phyloP scores from a whole-genome alignment of 2,113 vertebrate genomes.

The Fukomys damarensis region DNA sequence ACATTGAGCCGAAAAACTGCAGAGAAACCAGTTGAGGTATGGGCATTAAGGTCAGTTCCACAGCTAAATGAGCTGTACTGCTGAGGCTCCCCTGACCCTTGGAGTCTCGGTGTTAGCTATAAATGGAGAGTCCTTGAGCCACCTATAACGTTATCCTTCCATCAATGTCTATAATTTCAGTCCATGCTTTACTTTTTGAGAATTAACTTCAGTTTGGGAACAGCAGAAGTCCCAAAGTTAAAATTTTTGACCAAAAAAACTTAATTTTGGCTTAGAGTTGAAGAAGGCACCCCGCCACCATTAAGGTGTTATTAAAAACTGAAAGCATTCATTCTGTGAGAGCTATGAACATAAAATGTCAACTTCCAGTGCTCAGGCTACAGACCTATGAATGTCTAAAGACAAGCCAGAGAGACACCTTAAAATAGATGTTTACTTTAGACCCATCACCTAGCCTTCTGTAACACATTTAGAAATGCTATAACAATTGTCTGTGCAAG shows the following conservation, averaged over 20 bases:
- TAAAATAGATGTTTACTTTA: not conserved
- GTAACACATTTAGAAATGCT: not conserved
- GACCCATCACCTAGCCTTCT: not conserved
- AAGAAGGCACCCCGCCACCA: not conserved
- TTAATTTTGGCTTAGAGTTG: not conserved
- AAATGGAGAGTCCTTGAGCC: not conserved
- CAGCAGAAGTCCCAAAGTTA: not conserved
- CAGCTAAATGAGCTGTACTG: too few relatives aligned
- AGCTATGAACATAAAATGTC: not conserved
- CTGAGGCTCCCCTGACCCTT: not conserved
- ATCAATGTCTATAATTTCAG: not conserved
- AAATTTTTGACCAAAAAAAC: not conserved
- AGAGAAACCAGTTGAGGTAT: not conserved
- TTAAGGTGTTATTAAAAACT: not conserved
- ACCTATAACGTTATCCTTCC: not conserved
- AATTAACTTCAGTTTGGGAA: constrained; percentile 11
- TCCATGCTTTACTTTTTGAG: constrained; percentile 9
- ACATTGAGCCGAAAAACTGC: not conserved
- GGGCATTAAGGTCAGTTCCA: not conserved
- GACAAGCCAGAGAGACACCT: not conserved
- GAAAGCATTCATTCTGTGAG: not conserved
- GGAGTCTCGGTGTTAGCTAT: not conserved
- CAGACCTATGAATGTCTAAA: not conserved
- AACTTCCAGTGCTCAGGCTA: not conserved
- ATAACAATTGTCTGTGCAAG: not conserved